Percentiles rank a stretch among this genome's conserved stretches.
Conservation (phyloP, 2,888 invertebrate genomes). For the Andrena camellia region DNA sequence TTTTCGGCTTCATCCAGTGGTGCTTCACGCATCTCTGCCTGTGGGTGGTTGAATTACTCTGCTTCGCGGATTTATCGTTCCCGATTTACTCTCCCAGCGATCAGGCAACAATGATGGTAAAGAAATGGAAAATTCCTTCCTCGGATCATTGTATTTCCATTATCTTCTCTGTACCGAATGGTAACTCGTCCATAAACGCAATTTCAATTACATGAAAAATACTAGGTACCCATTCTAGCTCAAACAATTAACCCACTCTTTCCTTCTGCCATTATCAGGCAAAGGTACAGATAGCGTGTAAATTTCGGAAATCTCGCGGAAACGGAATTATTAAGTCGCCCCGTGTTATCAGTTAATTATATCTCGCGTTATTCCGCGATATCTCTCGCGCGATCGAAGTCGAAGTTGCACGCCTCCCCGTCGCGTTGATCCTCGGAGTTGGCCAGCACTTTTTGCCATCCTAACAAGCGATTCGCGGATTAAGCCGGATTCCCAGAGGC, state of each 20-base stretch:
- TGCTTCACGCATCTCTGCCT: background rate
- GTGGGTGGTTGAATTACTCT: background rate
- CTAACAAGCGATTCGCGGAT: slow-evolving; percentile 67
- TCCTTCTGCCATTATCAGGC: no score
- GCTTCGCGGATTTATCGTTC: slow-evolving; percentile 15
- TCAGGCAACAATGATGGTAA: background rate
- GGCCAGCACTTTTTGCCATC: slow-evolving; percentile 32
- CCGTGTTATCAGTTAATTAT: slow-evolving; percentile 43
- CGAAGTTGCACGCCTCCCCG: background rate
- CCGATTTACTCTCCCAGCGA: background rate
- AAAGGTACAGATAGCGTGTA: background rate
- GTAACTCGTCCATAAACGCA: no score
- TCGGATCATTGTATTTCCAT: no score
- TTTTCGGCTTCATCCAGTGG: slow-evolving; percentile 10
- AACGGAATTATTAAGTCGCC: slow-evolving; percentile 46
- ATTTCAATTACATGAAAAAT: no score
- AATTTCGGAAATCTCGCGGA: background rate
- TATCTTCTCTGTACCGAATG: no score
- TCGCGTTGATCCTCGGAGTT: background rate
- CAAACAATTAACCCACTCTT: no score
- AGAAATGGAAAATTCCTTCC: no score
- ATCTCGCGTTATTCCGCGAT: slow-evolving; percentile 40
- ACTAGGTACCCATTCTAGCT: no score
- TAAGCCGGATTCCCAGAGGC: slow-evolving; percentile 64
- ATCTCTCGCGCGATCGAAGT: slow-evolving; percentile 47